phyloP scores from a whole-genome alignment of 2,113 vertebrate genomes.

The Nothobranchius furzeri region DNA sequence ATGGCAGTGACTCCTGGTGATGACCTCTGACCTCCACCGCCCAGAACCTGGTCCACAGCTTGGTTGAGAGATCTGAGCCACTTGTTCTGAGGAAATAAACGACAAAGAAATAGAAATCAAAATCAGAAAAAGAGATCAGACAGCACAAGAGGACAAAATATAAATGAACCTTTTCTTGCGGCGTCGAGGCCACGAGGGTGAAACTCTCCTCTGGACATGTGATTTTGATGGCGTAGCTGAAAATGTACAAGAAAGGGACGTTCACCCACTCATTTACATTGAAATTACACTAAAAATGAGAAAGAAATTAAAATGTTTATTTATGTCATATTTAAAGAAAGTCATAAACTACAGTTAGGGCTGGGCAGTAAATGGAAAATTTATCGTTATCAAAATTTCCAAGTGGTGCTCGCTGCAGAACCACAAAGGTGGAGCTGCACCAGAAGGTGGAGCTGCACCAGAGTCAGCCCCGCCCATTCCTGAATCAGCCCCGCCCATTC shows the following conservation, averaged over 20 bases:
- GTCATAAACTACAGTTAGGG: too few relatives aligned
- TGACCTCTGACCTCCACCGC: conserved; percentile 72
- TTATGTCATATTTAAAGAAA: too few relatives aligned
- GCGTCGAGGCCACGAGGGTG: conserved; percentile 87
- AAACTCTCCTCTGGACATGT: conserved; percentile 94
- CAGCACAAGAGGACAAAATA: too few relatives aligned
- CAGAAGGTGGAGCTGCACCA: too few relatives aligned
- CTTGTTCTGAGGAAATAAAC: conserved; percentile 80
- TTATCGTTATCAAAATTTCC: too few relatives aligned
- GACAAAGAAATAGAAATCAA: background rate
- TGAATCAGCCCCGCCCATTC: too few relatives aligned
- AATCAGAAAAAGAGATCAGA: background rate
- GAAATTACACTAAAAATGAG: background rate
- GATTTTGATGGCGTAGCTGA: conserved; percentile 90
- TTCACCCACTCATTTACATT: background rate
- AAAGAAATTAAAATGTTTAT: too few relatives aligned
- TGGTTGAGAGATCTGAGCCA: conserved; percentile 93
- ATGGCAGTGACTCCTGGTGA: conserved; percentile 77
- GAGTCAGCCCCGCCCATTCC: too few relatives aligned
- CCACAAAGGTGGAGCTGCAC: too few relatives aligned
- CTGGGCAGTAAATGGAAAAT: too few relatives aligned
- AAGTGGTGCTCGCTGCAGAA: too few relatives aligned
- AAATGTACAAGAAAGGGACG: conserved; percentile 12
- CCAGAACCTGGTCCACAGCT: conserved; percentile 90
- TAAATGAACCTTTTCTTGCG: conserved; percentile 89